Percentiles rank a stretch among this genome's conserved stretches.
These are phyloP conservation scores for Catostomus latipinnis DNA, from an alignment of 2,797 vertebrate genomes.

Conservation along the genomic window DNA sequence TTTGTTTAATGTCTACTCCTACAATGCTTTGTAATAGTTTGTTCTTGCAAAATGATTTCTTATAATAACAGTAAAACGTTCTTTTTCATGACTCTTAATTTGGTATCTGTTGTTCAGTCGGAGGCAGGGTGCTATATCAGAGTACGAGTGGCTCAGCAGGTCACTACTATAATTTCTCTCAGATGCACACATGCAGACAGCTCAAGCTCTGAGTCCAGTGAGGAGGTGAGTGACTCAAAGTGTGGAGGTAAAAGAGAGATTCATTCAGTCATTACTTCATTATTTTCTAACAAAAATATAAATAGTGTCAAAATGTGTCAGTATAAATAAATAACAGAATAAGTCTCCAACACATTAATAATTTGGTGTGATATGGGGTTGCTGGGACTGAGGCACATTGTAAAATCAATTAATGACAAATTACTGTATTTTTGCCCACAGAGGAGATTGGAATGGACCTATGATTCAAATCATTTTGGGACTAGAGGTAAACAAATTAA, in stretches of 20 bases:
- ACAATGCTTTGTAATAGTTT: neutral
- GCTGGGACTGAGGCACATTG: too few species aligned
- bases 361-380: neutral
- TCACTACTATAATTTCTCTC: slow-evolving; percentile 57
- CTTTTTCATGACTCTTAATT: neutral
- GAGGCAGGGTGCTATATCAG: slow-evolving; percentile 62
- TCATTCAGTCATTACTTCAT: too few species aligned
- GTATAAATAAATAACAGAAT: too few species aligned
- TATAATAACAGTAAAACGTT: neutral
- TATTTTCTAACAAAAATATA: too few species aligned
- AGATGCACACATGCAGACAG: slow-evolving; percentile 59
- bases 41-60: neutral
- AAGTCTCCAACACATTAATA: neutral
- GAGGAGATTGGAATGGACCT: slow-evolving; percentile 52
- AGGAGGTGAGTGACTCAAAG: slow-evolving; percentile 66
- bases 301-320: too few species aligned
- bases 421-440: slow-evolving; percentile 45
- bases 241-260: neutral
- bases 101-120: slow-evolving; percentile 32
- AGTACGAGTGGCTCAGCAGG: slow-evolving; percentile 43
- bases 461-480: slow-evolving; percentile 35
- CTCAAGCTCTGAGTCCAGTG: slow-evolving; percentile 70
- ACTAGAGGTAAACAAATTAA: slow-evolving; percentile 58
- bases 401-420: neutral
- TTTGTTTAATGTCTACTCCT: too few species aligned